Evolutionary conservation across 2,797 vertebrate genomes (phyloP), one percentile per base, ranked within the genome.

Genomic region (Sylvia borin): DNA sequence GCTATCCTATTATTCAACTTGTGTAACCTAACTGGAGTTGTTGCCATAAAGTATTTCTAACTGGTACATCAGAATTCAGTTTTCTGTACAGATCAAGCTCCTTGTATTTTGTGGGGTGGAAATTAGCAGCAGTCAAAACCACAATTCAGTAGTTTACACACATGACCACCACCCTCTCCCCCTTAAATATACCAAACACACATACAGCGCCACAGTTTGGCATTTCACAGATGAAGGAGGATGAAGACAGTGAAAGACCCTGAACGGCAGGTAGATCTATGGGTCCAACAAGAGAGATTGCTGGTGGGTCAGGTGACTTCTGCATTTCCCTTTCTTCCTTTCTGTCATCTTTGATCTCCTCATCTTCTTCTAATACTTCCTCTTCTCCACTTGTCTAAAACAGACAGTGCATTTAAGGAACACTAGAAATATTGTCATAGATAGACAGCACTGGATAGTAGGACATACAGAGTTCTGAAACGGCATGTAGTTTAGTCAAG

Each of bases 191-290:
- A 81, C 7, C 14, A 64, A 83, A 67, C 54, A 82, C 74, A 98
- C 98, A 74, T 98, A 99, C 98, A 95, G 98, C 98, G 2, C 98
- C 98, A 40, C 98, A 98, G 95, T 98, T 98, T 77, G 98, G 98
- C 97, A 98, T 98, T 97, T 98, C 98, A 97, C 98, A 98, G 91
- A 98, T 96, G 96, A 98, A 98, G 72, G 97, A 97, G 85, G 97
- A 95, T 0, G 94, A 97, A 61, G 98, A 97, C 71, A 97, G 97
- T 48, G 96, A 68, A 70, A 95, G 76, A 75, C 95, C 97, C 86
- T 98, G 96, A 95, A 97, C 66, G 7, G 96, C 82, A 5, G 97
- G 97, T 43, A 96, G 97, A 85, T 98, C 97, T 42, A 96, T 27
- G 24, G 97, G 95, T 88, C 97, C 97, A 92, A 96, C 88, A 70